Evolutionary conservation across 2,888 invertebrate species (phyloP), one percentile per base, ranked within the genome.

Genomic region (Adelognathus sp.): DNA sequence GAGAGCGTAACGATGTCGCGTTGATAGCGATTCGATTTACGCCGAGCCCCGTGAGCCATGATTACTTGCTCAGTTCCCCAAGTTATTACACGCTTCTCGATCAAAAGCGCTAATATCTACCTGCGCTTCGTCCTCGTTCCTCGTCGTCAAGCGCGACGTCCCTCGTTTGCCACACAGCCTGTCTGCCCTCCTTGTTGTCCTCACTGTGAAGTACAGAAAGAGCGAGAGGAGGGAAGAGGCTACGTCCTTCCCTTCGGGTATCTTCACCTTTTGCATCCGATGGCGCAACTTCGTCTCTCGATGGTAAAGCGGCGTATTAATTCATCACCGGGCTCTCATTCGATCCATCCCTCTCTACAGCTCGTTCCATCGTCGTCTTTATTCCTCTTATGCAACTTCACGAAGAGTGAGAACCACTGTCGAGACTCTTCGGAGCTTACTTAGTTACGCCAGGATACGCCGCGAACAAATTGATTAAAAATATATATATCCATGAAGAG

Each of bases 21-120:
- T 74, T 79, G 61, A 79, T 79, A 79, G 82, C 71, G 74, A 81
- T 82, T 83, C 83, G 82, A 86, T 86, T 83, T 82, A 82, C 75
- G 80, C 73, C 81, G 81, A 81, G 81, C 63, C 74, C 21, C 73
- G 66, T n/a, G 76, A 73, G 74, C 71, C 76, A 72, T 80, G 83
- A 84, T 85, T 83, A 85, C 83, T 74, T 71, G 82, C 81, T 83
- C 82, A 84, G 84, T 83, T 84, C 80, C 52, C 78, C 44, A 83
- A 87, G 85, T 87, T 85, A 86, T 87, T 86, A 86, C 66, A 77
- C 83, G 82, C 80, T 84, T 81, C 84, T 83, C 83, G 86, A 86
- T 87, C 85, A 86, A 85, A 84, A 86, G 83, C 83, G 81, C 64
- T 84, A 83, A 86, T 86, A 86, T 80, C 79, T 76, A 70, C 63